Conservation (phyloP, 2,888 invertebrate genomes). For the Augochlorella aurata region DNA sequence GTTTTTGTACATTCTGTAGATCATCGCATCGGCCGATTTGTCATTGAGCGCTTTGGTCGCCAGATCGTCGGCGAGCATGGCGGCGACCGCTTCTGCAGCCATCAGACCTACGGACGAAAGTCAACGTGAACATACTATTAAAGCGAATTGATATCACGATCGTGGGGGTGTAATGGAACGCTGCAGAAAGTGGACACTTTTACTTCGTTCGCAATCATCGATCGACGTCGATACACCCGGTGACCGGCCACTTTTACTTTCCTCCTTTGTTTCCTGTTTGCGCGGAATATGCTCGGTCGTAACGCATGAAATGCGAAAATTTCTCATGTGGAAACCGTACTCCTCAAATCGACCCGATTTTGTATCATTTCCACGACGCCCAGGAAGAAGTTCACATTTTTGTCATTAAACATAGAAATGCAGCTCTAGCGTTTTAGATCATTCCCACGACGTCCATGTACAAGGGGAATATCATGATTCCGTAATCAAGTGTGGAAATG, state of each 20-base stretch:
- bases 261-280: constrained; percentile 35
- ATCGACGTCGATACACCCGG: constrained; percentile 38
- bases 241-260: constrained; percentile 44
- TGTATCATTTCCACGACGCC: neutral
- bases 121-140: constrained; percentile 45
- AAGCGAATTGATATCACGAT: constrained; percentile 36
- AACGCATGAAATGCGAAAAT: neutral
- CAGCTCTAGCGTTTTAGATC: too few relatives aligned
- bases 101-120: constrained; percentile 74
- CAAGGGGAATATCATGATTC: too few relatives aligned
- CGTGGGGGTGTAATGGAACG: constrained; percentile 24
- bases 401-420: neutral
- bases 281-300: neutral
- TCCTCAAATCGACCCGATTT: neutral
- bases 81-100: constrained; percentile 80
- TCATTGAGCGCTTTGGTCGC: constrained; percentile 78
- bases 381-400: neutral
- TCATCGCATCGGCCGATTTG: constrained; percentile 75
- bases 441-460: too few relatives aligned
- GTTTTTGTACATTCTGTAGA: constrained; percentile 79
- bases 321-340: neutral
- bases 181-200: constrained; percentile 49
- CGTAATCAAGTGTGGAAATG: too few relatives aligned
- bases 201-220: constrained; percentile 36
- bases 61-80: constrained; percentile 79